phyloP scores from a whole-genome alignment of 2,888 invertebrate genomes.

The Conus canariensis region DNA sequence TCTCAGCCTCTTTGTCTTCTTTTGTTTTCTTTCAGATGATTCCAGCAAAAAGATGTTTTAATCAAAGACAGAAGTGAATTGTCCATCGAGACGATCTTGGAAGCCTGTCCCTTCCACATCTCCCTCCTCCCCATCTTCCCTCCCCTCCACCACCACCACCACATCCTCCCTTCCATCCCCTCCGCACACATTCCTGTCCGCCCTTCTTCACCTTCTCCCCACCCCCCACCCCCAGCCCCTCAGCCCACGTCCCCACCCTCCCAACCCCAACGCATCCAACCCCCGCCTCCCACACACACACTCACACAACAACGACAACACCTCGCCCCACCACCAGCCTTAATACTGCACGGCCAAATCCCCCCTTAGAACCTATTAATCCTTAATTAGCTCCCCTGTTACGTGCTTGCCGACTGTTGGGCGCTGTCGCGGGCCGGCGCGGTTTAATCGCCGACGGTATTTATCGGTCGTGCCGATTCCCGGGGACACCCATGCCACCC shows the following conservation, averaged over 20 bases:
- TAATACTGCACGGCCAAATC: not conserved
- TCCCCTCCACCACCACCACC: too few species aligned
- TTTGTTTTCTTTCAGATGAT: too few species aligned
- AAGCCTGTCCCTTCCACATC: not conserved
- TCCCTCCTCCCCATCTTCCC: too few species aligned
- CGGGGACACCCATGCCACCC: not conserved
- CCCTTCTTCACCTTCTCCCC: not conserved
- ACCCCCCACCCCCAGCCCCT: not conserved
- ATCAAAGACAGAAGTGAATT: too few species aligned
- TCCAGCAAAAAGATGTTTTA: too few species aligned
- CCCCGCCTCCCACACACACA: not conserved
- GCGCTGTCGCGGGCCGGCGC: not conserved
- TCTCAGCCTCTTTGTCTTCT: too few species aligned
- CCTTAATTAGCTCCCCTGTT: constrained; percentile 35
- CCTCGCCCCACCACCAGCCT: not conserved
- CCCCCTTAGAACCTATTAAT: constrained; percentile 10
- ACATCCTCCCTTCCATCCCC: too few species aligned
- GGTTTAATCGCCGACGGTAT: not conserved
- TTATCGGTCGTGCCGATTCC: constrained; percentile 26
- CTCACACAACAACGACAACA: not conserved
- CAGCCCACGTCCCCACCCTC: not conserved
- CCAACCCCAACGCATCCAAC: not conserved
- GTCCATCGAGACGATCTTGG: too few species aligned
- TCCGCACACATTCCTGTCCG: not conserved
- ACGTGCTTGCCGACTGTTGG: not conserved